Conservation (phyloP, 1,140 invertebrate genomes). For the Mya arenaria region DNA sequence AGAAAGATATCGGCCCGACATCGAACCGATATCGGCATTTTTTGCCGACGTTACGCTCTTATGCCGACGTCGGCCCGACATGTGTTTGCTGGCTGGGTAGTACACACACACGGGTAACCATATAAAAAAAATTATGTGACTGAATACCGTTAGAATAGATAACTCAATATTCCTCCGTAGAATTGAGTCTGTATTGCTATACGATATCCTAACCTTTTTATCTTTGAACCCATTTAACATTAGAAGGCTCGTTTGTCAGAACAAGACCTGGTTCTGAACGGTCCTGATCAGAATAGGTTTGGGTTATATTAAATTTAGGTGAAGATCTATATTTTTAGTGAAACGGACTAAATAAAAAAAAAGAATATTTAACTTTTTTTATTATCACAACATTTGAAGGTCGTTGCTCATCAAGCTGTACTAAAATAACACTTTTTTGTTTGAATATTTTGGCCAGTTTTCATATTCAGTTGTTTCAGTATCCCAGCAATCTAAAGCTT, state of each 20-base stretch:
- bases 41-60: too few relatives aligned
- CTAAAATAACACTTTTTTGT: slow-evolving; percentile 34
- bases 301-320: slow-evolving; percentile 27
- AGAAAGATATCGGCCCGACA: too few relatives aligned
- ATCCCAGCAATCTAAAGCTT: slow-evolving; percentile 33
- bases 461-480: slow-evolving; percentile 31
- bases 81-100: too few relatives aligned
- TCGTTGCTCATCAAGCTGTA: slow-evolving; percentile 32
- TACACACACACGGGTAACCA: slow-evolving; percentile 29
- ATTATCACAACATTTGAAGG: slow-evolving; percentile 30
- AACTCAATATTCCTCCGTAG: slow-evolving; percentile 33
- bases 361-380: slow-evolving; percentile 31
- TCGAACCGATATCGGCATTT: too few relatives aligned
- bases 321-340: slow-evolving; percentile 20
- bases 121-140: slow-evolving; percentile 33
- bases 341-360: slow-evolving; percentile 25
- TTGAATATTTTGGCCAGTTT: slow-evolving; percentile 27
- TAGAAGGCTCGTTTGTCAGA: slow-evolving; percentile 4
- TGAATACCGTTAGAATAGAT: slow-evolving; percentile 33
- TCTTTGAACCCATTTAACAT: slow-evolving; percentile 31
- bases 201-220: slow-evolving; percentile 30
- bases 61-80: too few relatives aligned
- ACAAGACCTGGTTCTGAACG: slow-evolving; percentile 32
- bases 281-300: slow-evolving; percentile 30
- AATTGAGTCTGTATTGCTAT: slow-evolving; percentile 33